These are phyloP conservation scores for Nannospalax galili DNA, from an alignment of 2,113 vertebrate genomes.

Conservation along the genomic window DNA sequence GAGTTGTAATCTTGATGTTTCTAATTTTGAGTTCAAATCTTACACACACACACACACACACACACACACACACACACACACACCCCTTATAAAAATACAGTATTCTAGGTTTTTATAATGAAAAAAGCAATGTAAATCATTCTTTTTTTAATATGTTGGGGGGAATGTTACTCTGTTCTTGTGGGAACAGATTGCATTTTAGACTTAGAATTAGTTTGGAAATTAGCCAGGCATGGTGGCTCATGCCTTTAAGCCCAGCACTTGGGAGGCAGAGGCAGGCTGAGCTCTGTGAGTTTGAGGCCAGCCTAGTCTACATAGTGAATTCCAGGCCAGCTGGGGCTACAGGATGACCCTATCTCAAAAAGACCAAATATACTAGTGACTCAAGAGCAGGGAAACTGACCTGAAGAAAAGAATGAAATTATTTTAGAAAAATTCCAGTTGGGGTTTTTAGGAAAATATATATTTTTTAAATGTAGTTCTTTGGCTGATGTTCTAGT, in stretches of 20 bases:
- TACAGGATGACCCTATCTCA: constrained; percentile 4
- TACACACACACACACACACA: not conserved
- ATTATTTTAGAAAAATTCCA: not conserved
- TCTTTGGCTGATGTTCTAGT: too few species aligned
- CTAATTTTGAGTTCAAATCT: constrained; percentile 10
- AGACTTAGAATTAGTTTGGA: not conserved
- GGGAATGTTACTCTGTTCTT: not conserved
- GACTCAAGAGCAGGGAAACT: not conserved
- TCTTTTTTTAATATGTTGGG: constrained; percentile 20
- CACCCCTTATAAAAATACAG: not conserved
- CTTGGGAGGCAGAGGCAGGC: too few species aligned
- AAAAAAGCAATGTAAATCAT: not conserved
- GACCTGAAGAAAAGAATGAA: constrained; percentile 3
- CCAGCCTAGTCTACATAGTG: too few species aligned
- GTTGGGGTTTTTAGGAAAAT: constrained; percentile 32
- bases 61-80: not conserved
- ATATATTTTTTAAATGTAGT: not conserved
- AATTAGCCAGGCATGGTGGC: not conserved
- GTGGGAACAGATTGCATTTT: not conserved
- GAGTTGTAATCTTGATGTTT: not conserved
- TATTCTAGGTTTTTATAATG: not conserved
- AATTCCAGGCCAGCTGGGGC: too few species aligned
- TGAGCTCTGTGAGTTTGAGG: too few species aligned
- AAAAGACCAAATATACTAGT: not conserved
- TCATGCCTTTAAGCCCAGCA: too few species aligned